Conservation (phyloP, 37 sponge, comb jelly and placozoan genomes). For the Corticium candelabrum region DNA sequence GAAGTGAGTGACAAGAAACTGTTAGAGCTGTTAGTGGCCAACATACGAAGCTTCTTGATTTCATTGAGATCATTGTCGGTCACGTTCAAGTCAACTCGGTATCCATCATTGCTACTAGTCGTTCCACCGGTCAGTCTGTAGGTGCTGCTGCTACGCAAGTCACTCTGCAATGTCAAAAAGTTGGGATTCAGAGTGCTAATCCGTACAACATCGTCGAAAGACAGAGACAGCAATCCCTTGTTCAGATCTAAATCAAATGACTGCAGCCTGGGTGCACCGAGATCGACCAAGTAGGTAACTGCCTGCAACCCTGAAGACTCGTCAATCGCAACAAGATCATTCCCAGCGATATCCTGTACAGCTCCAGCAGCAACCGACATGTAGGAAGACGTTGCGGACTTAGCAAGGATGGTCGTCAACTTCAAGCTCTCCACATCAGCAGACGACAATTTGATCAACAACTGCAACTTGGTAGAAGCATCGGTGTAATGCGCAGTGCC, state of each 20-base stretch:
- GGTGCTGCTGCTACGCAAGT: not conserved
- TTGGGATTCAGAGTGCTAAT: slow-evolving; percentile 30
- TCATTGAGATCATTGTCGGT: slow-evolving; percentile 59
- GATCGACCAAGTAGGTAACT: slow-evolving; percentile 25
- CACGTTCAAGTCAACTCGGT: slow-evolving; percentile 14
- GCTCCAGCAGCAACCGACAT: slow-evolving; percentile 46
- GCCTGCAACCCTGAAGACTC: not conserved
- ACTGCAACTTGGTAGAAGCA: slow-evolving; percentile 8
- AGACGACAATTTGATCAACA: slow-evolving; percentile 39
- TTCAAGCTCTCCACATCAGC: slow-evolving; percentile 55
- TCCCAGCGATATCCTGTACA: slow-evolving; percentile 60
- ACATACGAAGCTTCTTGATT: slow-evolving; percentile 40
- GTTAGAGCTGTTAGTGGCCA: not conserved
- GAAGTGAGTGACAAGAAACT: slow-evolving; percentile 57
- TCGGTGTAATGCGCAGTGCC: not conserved
- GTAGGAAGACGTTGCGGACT: slow-evolving; percentile 24
- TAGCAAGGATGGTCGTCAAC: slow-evolving; percentile 44
- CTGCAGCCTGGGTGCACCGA: slow-evolving; percentile 41
- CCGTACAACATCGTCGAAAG: slow-evolving; percentile 73
- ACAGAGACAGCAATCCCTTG: slow-evolving; percentile 45
- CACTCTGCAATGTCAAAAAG: slow-evolving; percentile 62
- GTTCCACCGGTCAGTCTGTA: slow-evolving; percentile 2
- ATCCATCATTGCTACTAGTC: not conserved
- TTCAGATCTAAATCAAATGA: slow-evolving; percentile 72
- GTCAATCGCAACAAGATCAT: slow-evolving; percentile 16